A percentile compares a stretch with the other conserved stretches of the same genome.
Evolutionary conservation across 2,113 vertebrate genomes (phyloP).

Genomic region (Indicator indicator): DNA sequence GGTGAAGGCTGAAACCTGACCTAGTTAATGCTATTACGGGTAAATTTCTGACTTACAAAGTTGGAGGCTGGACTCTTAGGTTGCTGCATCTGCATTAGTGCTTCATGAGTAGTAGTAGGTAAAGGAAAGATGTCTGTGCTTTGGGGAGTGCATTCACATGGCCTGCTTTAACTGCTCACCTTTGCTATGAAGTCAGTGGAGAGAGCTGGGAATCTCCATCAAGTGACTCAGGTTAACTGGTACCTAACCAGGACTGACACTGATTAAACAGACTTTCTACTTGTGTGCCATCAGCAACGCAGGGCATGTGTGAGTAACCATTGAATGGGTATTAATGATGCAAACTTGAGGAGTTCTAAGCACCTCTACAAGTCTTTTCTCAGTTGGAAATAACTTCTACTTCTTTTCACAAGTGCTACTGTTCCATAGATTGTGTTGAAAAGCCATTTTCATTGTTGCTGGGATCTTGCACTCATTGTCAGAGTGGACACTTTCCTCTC

Average conservation of each 20-base stretch:
- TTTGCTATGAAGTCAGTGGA: neutral
- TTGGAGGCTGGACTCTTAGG: neutral
- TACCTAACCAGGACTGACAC: neutral
- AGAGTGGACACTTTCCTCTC: neutral
- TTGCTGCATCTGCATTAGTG: neutral
- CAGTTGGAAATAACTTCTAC: neutral
- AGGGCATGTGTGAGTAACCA: rapidly evolving
- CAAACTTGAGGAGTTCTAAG: neutral
- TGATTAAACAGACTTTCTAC: neutral
- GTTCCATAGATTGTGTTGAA: neutral
- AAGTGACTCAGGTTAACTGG: neutral
- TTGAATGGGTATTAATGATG: neutral
- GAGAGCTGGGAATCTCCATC: neutral
- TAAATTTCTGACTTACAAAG: neutral
- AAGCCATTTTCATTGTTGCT: neutral
- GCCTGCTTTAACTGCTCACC: neutral
- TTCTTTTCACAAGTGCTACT: neutral
- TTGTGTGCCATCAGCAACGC: neutral
- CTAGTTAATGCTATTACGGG: neutral
- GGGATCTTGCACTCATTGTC: neutral
- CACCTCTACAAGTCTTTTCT: neutral
- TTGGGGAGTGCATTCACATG: neutral
- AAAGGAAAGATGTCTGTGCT: rapidly evolving
- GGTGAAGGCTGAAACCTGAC: neutral
- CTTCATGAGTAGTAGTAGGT: neutral